Evolutionary conservation across 2,113 vertebrate species (phyloP).

Genomic region (Pluvianellus socialis): DNA sequence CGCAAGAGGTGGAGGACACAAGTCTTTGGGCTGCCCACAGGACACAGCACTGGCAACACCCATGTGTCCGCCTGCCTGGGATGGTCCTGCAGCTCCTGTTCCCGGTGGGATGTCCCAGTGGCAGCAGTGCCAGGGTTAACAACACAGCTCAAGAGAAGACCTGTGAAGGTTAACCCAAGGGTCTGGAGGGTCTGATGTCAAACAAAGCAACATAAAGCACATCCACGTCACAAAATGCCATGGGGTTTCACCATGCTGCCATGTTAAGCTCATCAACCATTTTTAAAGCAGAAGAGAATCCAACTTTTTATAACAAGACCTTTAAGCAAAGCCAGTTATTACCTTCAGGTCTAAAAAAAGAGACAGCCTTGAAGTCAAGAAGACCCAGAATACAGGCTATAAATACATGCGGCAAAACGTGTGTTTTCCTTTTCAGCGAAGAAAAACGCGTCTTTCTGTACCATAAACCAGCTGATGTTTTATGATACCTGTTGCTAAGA

Average conservation of each 20-base stretch:
- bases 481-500: conserved; percentile 59
- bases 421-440: conserved; percentile 22
- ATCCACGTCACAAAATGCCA: fast-evolving
- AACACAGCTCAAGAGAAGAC: not conserved
- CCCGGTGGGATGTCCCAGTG: not conserved
- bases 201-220: not conserved
- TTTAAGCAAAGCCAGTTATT: conserved; percentile 5
- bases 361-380: conserved; percentile 30
- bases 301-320: not conserved
- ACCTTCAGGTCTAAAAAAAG: conserved; percentile 28
- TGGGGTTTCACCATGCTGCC: fast-evolving
- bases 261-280: not conserved
- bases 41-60: not conserved
- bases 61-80: fast-evolving
- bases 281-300: not conserved
- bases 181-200: not conserved
- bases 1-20: not conserved
- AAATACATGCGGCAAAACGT: not conserved
- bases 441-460: conserved; percentile 4
- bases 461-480: conserved; percentile 22
- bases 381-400: conserved; percentile 50
- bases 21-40: not conserved
- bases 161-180: not conserved
- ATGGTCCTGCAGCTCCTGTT: not conserved
- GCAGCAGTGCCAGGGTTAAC: not conserved